phyloP scores from a whole-genome alignment of 2,797 vertebrate species.

The Acestrorhynchus altus region DNA sequence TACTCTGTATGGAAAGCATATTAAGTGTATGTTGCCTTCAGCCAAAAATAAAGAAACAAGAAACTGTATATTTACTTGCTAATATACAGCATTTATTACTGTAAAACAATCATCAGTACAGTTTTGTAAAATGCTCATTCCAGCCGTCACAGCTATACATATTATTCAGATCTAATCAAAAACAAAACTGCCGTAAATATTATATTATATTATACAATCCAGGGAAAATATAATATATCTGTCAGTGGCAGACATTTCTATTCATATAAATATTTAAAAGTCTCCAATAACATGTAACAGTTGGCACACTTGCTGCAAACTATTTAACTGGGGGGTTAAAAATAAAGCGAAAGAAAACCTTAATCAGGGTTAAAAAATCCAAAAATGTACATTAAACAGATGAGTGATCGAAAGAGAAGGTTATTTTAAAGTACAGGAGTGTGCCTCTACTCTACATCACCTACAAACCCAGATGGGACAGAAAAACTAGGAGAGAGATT shows the following conservation, averaged over 20 bases:
- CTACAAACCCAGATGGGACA: not conserved
- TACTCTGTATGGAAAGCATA: no score
- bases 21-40: not conserved
- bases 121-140: conserved; percentile 81
- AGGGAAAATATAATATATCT: conserved; percentile 65
- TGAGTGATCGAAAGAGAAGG: not conserved
- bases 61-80: not conserved
- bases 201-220: conserved; percentile 74
- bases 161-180: conserved; percentile 88
- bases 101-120: conserved; percentile 75
- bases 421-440: no score
- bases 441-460: not conserved
- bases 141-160: conserved; percentile 78
- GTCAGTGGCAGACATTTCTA: conserved; percentile 52
- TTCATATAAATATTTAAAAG: conserved; percentile 61
- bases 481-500: not conserved
- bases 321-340: not conserved
- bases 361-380: not conserved
- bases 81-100: conserved; percentile 35
- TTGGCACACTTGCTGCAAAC: conserved; percentile 33
- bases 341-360: not conserved
- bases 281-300: conserved; percentile 23
- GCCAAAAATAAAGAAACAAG: not conserved
- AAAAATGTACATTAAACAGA: not conserved
- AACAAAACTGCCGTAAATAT: conserved; percentile 67